Base-by-base conservation (phyloP, 2,888 invertebrate genomes). In the Margaritifera margaritifera region DNA sequence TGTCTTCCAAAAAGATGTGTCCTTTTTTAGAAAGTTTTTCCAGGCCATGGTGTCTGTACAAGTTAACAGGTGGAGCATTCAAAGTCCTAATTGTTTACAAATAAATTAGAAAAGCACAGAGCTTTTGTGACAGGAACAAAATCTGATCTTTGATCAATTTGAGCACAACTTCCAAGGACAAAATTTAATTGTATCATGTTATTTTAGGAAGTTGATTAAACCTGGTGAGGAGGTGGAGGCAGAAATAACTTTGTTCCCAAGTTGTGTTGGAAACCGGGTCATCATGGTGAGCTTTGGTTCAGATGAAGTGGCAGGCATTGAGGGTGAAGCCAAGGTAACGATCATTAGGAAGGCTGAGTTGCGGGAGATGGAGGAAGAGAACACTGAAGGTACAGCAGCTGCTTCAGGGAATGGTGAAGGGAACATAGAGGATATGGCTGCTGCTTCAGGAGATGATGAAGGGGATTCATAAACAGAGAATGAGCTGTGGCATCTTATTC, bases 231-330 rank as follows among this genome's bases (percentile, higher is more conserved):
- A 78, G 22, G 73, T 85, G 11, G 65, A 62, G 1, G 69, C 76
- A 53, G 78, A 74, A n/a, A 67, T 82, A 27, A 61, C 63, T 4
- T 66, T 86, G 59, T 69, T 60, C 42, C 79, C 87, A 19, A 63
- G 78, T 1, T 68, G 82, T 58, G 71, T 66, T 1, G 81, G 84
- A 6, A 51, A 59, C 0, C 74, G 80, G 1, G 77, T 78, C 57
- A 71, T 87, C 52, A 72, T 72, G 24, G 86, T 80, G 1, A 83
- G 80, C 19, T 84, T 85, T 65, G 77, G 77, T 22, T 80, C 82
- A 0, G 79, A 80, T 57, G 78, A 84, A 67, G 61, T 84, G 8
- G 69, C 78, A 4, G 79, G 79, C 4, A 68, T 82, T 5, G 79
- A 79, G 58, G 80, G 80, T 18, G 75, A 71, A 51, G 62, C 54